These are phyloP conservation scores for Diorhabda elongata DNA, from an alignment of 1,140 invertebrate species.

Conservation along the genomic window DNA sequence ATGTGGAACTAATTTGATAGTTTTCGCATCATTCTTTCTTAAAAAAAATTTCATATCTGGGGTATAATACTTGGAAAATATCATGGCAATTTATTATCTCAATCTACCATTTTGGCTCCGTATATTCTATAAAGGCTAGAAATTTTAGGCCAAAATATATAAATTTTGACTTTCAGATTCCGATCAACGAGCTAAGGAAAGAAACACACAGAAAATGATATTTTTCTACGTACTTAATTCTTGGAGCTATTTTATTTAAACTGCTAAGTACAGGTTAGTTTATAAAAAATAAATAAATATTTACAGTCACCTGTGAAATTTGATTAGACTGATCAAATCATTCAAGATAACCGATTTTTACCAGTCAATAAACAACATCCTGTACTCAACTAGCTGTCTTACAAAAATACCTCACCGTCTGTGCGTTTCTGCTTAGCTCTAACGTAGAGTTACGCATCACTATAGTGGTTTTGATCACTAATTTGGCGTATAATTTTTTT, in stretches of 20 bases:
- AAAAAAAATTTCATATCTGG: too few species aligned
- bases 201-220: conserved; percentile 21
- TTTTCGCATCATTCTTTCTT: too few species aligned
- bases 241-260: conserved; percentile 17
- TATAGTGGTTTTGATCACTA: conserved; percentile 41
- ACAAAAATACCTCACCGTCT: conserved; percentile 32
- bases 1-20: too few species aligned
- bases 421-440: conserved; percentile 30
- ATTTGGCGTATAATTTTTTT: conserved; percentile 33
- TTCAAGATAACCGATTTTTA: conserved; percentile 8
- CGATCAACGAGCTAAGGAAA: conserved; percentile 20
- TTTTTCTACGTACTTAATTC: conserved; percentile 12
- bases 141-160: conserved; percentile 17
- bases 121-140: conserved; percentile 7
- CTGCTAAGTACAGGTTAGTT: conserved; percentile 15
- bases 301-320: not conserved
- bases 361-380: conserved; percentile 12
- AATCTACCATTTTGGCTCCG: conserved; percentile 14
- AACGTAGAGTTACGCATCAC: conserved; percentile 41
- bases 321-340: conserved; percentile 7
- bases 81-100: too few species aligned
- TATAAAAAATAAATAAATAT: conserved; percentile 23
- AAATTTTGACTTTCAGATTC: conserved; percentile 15
- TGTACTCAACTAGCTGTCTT: conserved; percentile 16
- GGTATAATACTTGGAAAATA: too few species aligned